Conservation (phyloP, 2,888 invertebrate genomes). For the Chymomyza procnemis region DNA sequence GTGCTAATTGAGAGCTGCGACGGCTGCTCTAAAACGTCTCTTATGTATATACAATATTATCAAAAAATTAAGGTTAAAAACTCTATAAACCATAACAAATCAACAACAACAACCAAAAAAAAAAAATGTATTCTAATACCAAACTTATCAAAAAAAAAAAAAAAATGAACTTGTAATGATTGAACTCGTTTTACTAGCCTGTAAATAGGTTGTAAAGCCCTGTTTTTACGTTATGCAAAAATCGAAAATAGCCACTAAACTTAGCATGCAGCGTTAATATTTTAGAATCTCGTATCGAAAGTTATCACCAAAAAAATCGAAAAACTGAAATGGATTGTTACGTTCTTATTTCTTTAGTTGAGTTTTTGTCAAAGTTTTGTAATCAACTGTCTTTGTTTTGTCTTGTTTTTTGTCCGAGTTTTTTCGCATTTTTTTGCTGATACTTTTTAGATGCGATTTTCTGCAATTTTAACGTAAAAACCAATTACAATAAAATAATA, state of each 20-base stretch:
- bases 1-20: too few relatives aligned
- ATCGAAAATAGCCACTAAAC: conserved; percentile 42
- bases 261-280: conserved; percentile 74
- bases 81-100: neutral
- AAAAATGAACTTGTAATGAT: conserved; percentile 40
- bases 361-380: neutral
- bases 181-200: conserved; percentile 79
- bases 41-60: neutral
- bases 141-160: neutral
- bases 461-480: conserved; percentile 78
- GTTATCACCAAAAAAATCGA: conserved; percentile 34
- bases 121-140: conserved; percentile 6
- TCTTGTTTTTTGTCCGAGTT: neutral
- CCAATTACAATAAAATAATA: conserved; percentile 22
- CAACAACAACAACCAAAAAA: too few relatives aligned
- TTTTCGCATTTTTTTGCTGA: conserved; percentile 16
- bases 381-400: neutral
- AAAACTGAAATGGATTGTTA: neutral
- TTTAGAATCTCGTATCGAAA: conserved; percentile 77
- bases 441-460: conserved; percentile 77
- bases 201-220: conserved; percentile 79
- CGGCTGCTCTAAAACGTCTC: neutral
- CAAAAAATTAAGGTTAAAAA: neutral
- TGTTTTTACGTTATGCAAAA: conserved; percentile 72
- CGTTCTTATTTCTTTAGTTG: neutral